phyloP scores from a whole-genome alignment of 2,797 vertebrate genomes.

The Vireo griseus region DNA sequence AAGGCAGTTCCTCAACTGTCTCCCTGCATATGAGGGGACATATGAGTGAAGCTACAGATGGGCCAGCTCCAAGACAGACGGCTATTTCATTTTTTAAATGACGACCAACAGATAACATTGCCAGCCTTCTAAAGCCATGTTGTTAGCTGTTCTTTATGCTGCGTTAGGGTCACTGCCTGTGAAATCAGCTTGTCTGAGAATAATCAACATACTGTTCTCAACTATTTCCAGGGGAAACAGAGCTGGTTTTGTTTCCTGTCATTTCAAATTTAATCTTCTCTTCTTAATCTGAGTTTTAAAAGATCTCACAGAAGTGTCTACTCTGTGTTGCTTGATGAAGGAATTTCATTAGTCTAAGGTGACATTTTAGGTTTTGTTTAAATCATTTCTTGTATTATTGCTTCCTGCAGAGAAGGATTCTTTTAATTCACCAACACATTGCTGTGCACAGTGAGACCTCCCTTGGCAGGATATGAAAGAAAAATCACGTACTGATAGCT shows the following conservation, averaged over 20 bases:
- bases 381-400: slow-evolving; percentile 36
- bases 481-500: background rate
- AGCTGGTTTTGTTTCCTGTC: background rate
- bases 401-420: slow-evolving; percentile 33
- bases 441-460: background rate
- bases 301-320: background rate
- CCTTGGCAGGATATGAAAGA: slow-evolving; percentile 15
- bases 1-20: background rate
- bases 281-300: slow-evolving; percentile 24
- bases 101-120: background rate
- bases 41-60: background rate
- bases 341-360: slow-evolving; percentile 55
- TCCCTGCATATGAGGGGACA: background rate
- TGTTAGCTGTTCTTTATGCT: background rate
- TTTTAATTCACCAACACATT: background rate
- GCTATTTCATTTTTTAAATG: background rate
- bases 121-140: background rate
- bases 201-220: slow-evolving; percentile 4
- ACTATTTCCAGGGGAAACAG: background rate
- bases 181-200: slow-evolving; percentile 1
- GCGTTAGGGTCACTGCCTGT: background rate
- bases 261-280: slow-evolving; percentile 30
- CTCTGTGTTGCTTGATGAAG: background rate
- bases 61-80: background rate
- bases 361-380: slow-evolving; percentile 50